Percentiles rank a stretch among this genome's conserved stretches.
These are phyloP conservation scores for Pseudocheirus occidentalis DNA, from an alignment of 2,797 vertebrate genomes.

Conservation along the genomic window DNA sequence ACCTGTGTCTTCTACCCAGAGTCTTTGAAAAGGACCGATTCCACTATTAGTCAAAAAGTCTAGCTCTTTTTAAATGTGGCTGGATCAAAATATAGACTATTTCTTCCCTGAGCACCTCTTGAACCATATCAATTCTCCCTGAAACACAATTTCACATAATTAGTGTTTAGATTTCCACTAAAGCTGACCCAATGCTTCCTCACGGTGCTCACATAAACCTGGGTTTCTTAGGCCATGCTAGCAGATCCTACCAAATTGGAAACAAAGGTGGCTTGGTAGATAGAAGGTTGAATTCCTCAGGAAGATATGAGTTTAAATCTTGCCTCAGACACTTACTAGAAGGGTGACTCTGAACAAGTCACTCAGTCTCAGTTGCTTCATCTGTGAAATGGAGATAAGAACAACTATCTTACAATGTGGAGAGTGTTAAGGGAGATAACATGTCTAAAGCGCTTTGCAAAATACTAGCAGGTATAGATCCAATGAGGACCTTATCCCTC, in stretches of 20 bases:
- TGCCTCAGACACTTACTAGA: neutral
- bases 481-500: neutral
- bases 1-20: neutral
- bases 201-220: neutral
- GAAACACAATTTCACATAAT: neutral
- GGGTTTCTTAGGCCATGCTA: neutral
- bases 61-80: neutral
- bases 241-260: slow-evolving; percentile 44
- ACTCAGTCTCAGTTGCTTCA: neutral
- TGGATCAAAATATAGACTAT: neutral
- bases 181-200: neutral
- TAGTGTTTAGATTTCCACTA: neutral
- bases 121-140: neutral
- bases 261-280: neutral
- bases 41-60: neutral
- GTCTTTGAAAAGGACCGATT: neutral
- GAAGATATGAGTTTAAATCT: neutral
- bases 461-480: neutral
- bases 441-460: neutral
- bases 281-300: neutral
- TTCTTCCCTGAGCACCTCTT: neutral
- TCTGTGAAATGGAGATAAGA: neutral
- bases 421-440: neutral
- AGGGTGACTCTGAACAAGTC: neutral
- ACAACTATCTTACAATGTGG: neutral